These are phyloP conservation scores for Mohoua ochrocephala DNA, from an alignment of 2,113 vertebrate genomes.

Conservation along the genomic window DNA sequence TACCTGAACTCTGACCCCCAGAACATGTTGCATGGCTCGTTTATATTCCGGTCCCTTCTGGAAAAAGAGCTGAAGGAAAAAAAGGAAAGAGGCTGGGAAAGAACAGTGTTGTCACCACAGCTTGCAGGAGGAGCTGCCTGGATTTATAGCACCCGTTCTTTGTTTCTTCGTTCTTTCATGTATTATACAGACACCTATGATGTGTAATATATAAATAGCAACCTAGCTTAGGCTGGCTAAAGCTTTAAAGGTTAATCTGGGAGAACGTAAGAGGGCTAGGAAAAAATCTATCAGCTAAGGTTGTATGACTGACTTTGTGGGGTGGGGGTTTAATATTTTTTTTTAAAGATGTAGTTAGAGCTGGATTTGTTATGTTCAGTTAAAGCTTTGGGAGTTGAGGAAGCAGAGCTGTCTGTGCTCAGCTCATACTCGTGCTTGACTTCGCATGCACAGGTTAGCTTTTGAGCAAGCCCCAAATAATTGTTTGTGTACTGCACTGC, in stretches of 20 bases:
- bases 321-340: fast-evolving
- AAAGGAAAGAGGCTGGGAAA: neutral
- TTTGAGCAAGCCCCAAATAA: neutral
- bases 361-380: neutral
- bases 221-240: neutral
- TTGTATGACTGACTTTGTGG: neutral
- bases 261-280: neutral
- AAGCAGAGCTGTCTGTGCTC: neutral
- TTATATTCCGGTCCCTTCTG: neutral
- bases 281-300: neutral
- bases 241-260: conserved; percentile 15
- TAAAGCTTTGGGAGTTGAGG: neutral
- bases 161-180: neutral
- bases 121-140: neutral
- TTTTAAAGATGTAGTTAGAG: neutral
- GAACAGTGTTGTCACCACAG: neutral
- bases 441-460: neutral
- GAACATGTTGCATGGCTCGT: neutral
- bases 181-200: neutral
- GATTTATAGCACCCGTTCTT: neutral
- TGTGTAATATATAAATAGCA: neutral
- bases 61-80: neutral
- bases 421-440: neutral
- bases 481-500: neutral
- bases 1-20: neutral